A percentile compares a stretch with the other conserved stretches of the same genome.
Conservation (phyloP, 2,797 vertebrate genomes). For the Paratrypauchen microcephalus region DNA sequence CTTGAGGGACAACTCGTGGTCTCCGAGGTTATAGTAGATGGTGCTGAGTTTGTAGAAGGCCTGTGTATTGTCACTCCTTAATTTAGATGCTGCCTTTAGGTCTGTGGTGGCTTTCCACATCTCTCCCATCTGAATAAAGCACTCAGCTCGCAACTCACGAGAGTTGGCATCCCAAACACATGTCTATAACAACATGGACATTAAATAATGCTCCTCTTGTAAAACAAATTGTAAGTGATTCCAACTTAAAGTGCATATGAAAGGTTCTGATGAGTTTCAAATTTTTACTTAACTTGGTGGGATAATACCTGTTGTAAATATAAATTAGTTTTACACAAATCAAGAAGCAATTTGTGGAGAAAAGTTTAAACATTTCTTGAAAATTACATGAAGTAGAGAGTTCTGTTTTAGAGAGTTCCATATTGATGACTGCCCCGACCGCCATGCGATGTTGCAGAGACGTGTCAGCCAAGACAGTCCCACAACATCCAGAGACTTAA, state of each 20-base stretch:
- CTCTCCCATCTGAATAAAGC: constrained; percentile 90
- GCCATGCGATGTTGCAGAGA: too few relatives aligned
- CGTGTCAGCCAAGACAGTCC: too few relatives aligned
- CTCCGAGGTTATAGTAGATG: constrained; percentile 93
- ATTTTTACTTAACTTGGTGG: too few relatives aligned
- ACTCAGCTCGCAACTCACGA: constrained; percentile 93
- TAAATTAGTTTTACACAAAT: too few relatives aligned
- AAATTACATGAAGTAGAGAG: too few relatives aligned
- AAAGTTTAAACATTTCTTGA: too few relatives aligned
- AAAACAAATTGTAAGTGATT: constrained; percentile 1
- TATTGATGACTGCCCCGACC: too few relatives aligned
- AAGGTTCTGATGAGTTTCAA: too few relatives aligned
- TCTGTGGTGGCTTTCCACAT: constrained; percentile 93
- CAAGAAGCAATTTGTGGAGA: too few relatives aligned
- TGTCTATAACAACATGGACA: constrained; percentile 75
- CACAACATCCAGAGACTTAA: too few relatives aligned
- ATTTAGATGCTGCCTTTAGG: constrained; percentile 92
- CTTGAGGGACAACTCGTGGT: constrained; percentile 96
- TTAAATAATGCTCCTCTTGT: constrained; percentile 14
- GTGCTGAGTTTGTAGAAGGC: constrained; percentile 95
- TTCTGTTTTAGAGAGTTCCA: too few relatives aligned
- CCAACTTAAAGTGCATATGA: background rate
- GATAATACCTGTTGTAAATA: too few relatives aligned
- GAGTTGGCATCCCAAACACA: constrained; percentile 93
- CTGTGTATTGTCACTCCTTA: constrained; percentile 93